Percentiles rank a stretch among this genome's conserved stretches.
Conservation (phyloP, 2,888 invertebrate genomes). For the Xanthorhoe spadicearia region DNA sequence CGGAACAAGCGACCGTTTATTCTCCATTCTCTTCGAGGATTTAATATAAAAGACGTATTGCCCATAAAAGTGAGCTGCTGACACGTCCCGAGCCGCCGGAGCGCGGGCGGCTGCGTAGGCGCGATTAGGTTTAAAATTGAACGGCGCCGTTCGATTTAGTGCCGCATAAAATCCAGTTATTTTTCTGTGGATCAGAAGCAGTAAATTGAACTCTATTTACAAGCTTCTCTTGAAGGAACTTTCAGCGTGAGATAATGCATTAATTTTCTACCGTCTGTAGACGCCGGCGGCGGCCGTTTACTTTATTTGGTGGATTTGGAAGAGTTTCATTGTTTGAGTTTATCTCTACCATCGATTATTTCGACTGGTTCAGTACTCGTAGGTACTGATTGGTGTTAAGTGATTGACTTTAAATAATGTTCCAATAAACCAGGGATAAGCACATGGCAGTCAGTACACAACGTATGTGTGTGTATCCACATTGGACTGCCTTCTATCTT, state of each 20-base stretch:
- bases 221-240: conserved; percentile 1
- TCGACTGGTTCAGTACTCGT: not conserved
- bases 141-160: conserved; percentile 22
- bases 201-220: conserved; percentile 22
- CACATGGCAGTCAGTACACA: too few species aligned
- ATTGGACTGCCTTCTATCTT: too few species aligned
- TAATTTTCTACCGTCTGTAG: conserved; percentile 1
- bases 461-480: too few species aligned
- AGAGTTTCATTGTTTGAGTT: not conserved
- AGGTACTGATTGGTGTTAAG: not conserved
- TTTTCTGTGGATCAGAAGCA: conserved; percentile 12
- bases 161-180: conserved; percentile 26
- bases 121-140: conserved; percentile 29
- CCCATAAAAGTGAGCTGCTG: conserved; percentile 21
- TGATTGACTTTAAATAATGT: not conserved
- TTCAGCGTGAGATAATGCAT: conserved; percentile 11
- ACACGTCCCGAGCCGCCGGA: conserved; percentile 4
- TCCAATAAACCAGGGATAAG: too few species aligned
- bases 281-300: not conserved
- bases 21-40: conserved; percentile 13
- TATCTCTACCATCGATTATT: not conserved
- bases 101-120: conserved; percentile 18
- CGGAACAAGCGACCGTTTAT: not conserved
- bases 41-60: conserved; percentile 26
- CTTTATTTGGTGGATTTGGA: conserved; percentile 9